Percentiles rank a stretch among this genome's conserved stretches.
These are phyloP conservation scores for Sitta carolinensis DNA, from an alignment of 2,797 vertebrate genomes.

Conservation along the genomic window DNA sequence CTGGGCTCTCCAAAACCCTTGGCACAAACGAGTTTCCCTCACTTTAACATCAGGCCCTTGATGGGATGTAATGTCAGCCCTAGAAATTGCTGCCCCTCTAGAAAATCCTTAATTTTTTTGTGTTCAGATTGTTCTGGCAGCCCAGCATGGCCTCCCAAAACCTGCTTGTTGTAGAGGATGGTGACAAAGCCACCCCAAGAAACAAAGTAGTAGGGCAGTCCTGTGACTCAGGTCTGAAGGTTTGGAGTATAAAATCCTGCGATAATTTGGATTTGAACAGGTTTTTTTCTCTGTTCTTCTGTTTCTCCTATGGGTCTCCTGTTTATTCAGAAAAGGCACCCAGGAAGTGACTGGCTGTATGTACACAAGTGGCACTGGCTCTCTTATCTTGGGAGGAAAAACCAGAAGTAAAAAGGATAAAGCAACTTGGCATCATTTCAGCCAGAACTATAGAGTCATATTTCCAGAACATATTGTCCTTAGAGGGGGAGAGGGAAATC, in stretches of 20 bases:
- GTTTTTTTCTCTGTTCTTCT: neutral
- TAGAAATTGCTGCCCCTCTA: neutral
- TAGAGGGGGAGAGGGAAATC: slow-evolving; percentile 17
- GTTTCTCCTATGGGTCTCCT: neutral
- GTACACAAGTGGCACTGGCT: neutral
- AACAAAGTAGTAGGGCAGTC: neutral
- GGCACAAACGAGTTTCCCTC: neutral
- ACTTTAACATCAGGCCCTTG: neutral
- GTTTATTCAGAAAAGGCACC: neutral
- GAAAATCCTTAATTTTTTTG: neutral
- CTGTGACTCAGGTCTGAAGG: neutral
- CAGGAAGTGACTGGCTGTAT: neutral
- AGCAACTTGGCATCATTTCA: neutral
- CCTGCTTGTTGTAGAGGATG: rapidly evolving
- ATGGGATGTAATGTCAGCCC: neutral
- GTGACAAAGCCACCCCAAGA: neutral
- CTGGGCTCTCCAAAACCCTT: neutral
- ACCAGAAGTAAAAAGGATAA: neutral
- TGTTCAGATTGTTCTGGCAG: neutral
- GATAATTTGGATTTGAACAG: neutral
- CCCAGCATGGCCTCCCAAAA: neutral
- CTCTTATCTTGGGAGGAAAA: neutral
- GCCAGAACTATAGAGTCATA: neutral
- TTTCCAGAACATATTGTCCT: slow-evolving; percentile 45
- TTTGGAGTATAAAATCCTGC: neutral